Conservation (phyloP, 2,888 invertebrate genomes). For the Drosophila neonasuta region DNA sequence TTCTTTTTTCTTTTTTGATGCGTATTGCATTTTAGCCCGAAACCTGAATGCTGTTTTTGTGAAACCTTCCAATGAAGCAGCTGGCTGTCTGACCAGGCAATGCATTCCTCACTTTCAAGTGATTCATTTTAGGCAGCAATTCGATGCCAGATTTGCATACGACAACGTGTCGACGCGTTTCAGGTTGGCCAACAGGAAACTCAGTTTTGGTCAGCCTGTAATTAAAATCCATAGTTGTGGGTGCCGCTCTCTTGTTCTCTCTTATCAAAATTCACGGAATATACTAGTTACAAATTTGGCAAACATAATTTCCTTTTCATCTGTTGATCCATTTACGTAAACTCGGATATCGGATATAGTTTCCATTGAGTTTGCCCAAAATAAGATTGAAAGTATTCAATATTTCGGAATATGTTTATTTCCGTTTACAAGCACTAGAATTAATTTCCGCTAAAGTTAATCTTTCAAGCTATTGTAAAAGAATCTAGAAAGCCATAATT, state of each 20-base stretch:
- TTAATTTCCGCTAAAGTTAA: constrained; percentile 12
- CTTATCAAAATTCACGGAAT: constrained; percentile 23
- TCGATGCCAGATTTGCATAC: constrained; percentile 17
- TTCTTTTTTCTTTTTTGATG: constrained; percentile 14
- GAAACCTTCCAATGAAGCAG: constrained; percentile 8
- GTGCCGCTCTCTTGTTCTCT: constrained; percentile 2
- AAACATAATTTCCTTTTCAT: constrained; percentile 44
- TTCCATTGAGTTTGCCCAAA: neutral
- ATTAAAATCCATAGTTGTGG: constrained; percentile 42
- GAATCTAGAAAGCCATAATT: neutral
- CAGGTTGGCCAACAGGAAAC: constrained; percentile 40
- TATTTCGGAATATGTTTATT: neutral
- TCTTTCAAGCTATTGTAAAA: too few relatives aligned
- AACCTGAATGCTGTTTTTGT: constrained; percentile 12
- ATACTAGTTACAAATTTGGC: constrained; percentile 32
- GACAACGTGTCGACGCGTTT: neutral
- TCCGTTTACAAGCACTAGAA: constrained; percentile 5
- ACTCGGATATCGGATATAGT: neutral
- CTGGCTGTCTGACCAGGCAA: constrained; percentile 6
- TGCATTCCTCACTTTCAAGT: constrained; percentile 18
- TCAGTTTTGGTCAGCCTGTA: constrained; percentile 36
- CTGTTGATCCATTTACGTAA: neutral
- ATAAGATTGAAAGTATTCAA: neutral
- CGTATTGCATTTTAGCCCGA: constrained; percentile 23
- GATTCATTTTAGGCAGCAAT: constrained; percentile 12